Evolutionary conservation across 2,888 invertebrate species (phyloP).

Genomic region (Myopa tessellatipennis): DNA sequence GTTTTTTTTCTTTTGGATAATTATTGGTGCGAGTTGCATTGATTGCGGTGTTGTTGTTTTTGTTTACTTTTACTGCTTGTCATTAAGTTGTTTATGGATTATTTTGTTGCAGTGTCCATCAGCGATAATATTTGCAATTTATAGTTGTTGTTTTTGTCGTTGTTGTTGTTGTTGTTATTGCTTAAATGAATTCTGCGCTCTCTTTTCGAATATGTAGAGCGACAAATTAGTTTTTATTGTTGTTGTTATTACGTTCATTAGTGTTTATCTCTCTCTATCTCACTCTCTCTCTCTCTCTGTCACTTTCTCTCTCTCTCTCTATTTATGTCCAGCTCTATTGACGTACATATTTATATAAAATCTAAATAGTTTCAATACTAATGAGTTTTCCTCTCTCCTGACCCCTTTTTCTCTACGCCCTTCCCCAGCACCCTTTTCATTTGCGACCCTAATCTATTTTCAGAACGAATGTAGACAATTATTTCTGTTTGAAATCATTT

Average conservation of each 20-base stretch:
- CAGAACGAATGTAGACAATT: conserved; percentile 15
- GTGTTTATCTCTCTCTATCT: not conserved
- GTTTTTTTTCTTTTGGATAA: not conserved
- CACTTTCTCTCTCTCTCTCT: not conserved
- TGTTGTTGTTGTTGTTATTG: not conserved
- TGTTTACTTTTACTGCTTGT: not conserved
- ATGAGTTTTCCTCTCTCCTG: conserved; percentile 18
- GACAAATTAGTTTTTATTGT: not conserved
- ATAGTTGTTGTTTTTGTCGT: conserved; percentile 48
- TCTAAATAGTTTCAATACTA: conserved; percentile 12
- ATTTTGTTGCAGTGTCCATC: conserved; percentile 42
- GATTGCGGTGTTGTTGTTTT: conserved; percentile 22
- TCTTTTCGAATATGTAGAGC: not conserved
- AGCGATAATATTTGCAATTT: conserved; percentile 61
- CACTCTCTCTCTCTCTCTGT: no score
- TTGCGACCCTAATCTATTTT: not conserved
- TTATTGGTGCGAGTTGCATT: conserved; percentile 9
- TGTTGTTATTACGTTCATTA: not conserved
- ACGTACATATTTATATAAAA: not conserved
- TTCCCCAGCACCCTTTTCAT: not conserved
- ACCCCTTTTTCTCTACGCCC: not conserved
- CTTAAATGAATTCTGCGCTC: not conserved
- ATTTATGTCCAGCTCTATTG: not conserved
- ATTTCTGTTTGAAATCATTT: conserved; percentile 11
- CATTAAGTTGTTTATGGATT: conserved; percentile 10